Percentiles rank a stretch among this genome's conserved stretches.
Evolutionary conservation across 2,113 vertebrate species (phyloP).

Genomic region (Thalassarche chlororhynchos): DNA sequence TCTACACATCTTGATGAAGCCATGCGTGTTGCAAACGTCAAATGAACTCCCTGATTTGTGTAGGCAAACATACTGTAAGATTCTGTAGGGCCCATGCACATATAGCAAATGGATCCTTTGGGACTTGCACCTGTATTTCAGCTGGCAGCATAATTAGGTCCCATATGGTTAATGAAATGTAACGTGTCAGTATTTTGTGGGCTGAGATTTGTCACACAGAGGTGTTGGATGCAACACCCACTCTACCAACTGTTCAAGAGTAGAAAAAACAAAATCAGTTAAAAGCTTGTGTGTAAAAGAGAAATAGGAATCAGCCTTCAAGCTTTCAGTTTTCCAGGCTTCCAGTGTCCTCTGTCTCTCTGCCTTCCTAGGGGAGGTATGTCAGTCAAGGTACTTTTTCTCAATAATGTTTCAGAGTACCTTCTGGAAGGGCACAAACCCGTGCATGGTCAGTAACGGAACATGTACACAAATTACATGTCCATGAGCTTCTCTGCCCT

Average conservation of each 20-base stretch:
- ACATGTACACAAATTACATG: not conserved
- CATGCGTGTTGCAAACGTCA: not conserved
- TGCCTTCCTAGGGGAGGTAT: not conserved
- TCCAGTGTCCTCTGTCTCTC: not conserved
- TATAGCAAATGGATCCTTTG: not conserved
- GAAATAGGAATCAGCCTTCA: not conserved
- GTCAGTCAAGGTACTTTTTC: not conserved
- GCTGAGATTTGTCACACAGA: slow-evolving; percentile 61
- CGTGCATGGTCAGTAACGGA: accelerated
- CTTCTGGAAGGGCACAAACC: not conserved
- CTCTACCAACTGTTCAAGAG: slow-evolving; percentile 64
- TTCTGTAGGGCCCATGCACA: not conserved
- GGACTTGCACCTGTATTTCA: slow-evolving; percentile 31
- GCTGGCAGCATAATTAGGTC: slow-evolving; percentile 40
- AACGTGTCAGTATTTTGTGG: slow-evolving; percentile 59
- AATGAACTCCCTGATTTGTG: not conserved
- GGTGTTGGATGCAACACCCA: slow-evolving; percentile 62
- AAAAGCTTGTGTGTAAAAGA: not conserved
- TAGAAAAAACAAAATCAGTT: not conserved
- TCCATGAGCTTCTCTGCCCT: not conserved
- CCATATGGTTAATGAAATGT: slow-evolving; percentile 66
- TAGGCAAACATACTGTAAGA: not conserved
- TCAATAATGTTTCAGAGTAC: not conserved
- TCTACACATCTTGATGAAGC: not conserved
- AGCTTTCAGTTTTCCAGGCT: not conserved